These are phyloP conservation scores for Macaca mulatta DNA, from an alignment of 2,113 vertebrate species.

Conservation along the genomic window DNA sequence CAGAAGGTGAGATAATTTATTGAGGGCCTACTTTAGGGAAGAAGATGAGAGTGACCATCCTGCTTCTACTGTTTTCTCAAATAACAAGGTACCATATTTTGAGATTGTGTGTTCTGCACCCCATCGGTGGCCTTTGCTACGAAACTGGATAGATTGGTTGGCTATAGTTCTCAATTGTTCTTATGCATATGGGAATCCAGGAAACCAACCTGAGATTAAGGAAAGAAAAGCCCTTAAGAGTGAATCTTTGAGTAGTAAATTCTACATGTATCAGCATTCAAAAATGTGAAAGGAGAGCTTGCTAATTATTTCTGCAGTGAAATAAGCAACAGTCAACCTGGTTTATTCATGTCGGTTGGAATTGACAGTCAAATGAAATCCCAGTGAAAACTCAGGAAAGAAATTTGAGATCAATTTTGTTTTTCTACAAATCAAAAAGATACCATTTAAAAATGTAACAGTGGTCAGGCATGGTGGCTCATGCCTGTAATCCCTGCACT, in stretches of 20 bases:
- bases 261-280: conserved; percentile 17
- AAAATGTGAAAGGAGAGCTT: conserved; percentile 3
- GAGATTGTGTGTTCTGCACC: not conserved
- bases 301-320: conserved; percentile 33
- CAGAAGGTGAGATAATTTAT: not conserved
- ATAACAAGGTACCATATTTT: not conserved
- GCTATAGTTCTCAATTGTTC: not conserved
- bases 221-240: not conserved
- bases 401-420: conserved; percentile 38
- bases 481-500: no score
- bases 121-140: not conserved
- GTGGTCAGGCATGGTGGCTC: no score
- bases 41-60: not conserved
- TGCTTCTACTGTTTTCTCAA: not conserved
- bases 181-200: not conserved
- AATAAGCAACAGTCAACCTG: not conserved
- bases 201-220: not conserved
- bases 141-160: not conserved
- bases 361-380: not conserved
- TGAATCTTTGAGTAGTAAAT: not conserved
- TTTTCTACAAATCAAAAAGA: conserved; percentile 29
- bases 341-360: not conserved
- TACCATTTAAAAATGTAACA: conserved; percentile 42
- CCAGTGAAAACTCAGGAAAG: conserved; percentile 6
- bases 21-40: not conserved